Evolutionary conservation across 2,888 invertebrate species (phyloP).

Genomic region (Nomada flava): DNA sequence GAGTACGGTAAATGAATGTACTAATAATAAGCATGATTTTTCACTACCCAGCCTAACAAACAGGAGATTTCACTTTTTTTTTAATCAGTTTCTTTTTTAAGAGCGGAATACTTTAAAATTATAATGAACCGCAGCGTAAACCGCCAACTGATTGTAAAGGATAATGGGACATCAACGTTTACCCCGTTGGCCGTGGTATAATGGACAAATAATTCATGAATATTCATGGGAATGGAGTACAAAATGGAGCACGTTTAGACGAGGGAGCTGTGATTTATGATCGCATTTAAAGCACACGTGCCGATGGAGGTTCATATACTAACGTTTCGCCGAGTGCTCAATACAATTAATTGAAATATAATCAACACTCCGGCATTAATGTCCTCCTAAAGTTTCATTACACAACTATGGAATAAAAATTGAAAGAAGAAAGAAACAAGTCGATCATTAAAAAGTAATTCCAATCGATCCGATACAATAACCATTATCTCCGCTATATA

Average conservation of each 20-base stretch:
- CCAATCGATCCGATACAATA: not conserved
- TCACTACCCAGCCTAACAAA: not conserved
- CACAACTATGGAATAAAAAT: not conserved
- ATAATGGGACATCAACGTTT: conserved; percentile 34
- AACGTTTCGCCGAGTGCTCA: not conserved
- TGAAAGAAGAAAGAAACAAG: not conserved
- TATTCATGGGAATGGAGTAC: conserved; percentile 26
- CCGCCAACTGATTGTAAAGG: conserved; percentile 11
- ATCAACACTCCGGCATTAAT: not conserved
- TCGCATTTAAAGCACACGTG: conserved; percentile 24
- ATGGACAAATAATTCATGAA: conserved; percentile 36
- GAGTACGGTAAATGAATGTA: not conserved
- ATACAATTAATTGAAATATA: not conserved
- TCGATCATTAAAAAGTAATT: not conserved
- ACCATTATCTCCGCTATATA: not conserved
- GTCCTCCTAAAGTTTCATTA: not conserved
- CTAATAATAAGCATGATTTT: not conserved
- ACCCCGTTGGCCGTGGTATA: conserved; percentile 19
- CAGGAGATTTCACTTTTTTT: not conserved
- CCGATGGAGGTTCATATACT: not conserved
- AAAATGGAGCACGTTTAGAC: conserved; percentile 28
- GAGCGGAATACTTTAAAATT: conserved; percentile 19
- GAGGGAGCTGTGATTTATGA: conserved; percentile 35
- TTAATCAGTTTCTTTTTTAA: not conserved
- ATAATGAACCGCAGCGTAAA: conserved; percentile 12